A percentile compares a stretch with the other conserved stretches of the same genome.
These are phyloP conservation scores for Phocides pigmalion DNA, from an alignment of 1,140 invertebrate genomes.

Conservation along the genomic window DNA sequence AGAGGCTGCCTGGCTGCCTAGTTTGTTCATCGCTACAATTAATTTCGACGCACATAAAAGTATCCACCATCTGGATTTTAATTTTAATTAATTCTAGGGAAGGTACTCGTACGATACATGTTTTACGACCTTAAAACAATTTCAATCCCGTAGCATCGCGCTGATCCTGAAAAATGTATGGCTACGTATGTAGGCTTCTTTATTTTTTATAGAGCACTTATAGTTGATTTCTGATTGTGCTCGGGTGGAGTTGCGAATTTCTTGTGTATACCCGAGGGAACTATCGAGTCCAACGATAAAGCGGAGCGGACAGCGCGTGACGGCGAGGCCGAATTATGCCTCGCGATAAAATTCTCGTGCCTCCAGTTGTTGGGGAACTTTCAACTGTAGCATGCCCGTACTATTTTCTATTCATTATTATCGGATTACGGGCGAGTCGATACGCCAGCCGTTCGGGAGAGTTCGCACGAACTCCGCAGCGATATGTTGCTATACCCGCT, in stretches of 20 bases:
- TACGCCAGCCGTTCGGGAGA: conserved; percentile 52
- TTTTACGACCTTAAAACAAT: conserved; percentile 32
- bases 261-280: conserved; percentile 56
- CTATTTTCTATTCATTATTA: conserved; percentile 80
- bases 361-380: conserved; percentile 61
- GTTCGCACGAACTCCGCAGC: conserved; percentile 66
- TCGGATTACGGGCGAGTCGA: conserved; percentile 71
- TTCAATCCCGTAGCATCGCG: background rate
- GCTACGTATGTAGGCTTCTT: conserved; percentile 17
- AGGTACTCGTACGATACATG: conserved; percentile 4
- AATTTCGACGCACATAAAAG: conserved; percentile 40
- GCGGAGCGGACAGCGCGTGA: conserved; percentile 64
- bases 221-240: conserved; percentile 49
- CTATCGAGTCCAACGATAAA: conserved; percentile 63
- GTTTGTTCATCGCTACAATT: conserved; percentile 38
- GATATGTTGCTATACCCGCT: conserved; percentile 59
- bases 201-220: conserved; percentile 49
- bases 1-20: conserved; percentile 20
- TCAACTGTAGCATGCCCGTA: conserved; percentile 65
- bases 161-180: conserved; percentile 7
- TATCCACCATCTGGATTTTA: conserved; percentile 18
- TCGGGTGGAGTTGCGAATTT: conserved; percentile 53
- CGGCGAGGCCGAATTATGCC: conserved; percentile 70
- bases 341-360: conserved; percentile 72
- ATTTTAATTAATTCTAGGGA: conserved; percentile 24